phyloP scores from a whole-genome alignment of 2,888 invertebrate genomes.

The Caradrina clavipalpis region DNA sequence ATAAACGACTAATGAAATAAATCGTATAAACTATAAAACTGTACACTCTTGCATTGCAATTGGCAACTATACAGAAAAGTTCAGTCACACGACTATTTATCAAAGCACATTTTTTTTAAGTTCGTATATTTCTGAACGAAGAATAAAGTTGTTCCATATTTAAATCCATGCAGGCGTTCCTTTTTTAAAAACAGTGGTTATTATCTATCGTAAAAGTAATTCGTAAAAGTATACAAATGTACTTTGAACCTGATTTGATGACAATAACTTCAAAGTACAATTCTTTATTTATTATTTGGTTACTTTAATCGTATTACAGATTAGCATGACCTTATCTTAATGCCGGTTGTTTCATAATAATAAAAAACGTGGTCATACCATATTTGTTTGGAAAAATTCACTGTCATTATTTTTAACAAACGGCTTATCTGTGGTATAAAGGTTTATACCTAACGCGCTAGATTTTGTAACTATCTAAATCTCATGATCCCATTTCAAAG shows the following conservation, averaged over 20 bases:
- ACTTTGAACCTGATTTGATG: not conserved
- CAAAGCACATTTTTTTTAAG: slow-evolving; percentile 7
- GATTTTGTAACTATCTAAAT: slow-evolving; percentile 7
- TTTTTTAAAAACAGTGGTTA: not conserved
- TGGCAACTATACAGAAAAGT: slow-evolving; percentile 28
- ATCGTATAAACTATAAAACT: slow-evolving; percentile 21
- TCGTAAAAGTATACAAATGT: not conserved
- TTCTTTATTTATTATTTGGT: slow-evolving; percentile 1
- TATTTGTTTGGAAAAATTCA: not conserved
- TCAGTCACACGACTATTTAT: slow-evolving; percentile 32
- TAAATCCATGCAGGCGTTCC: slow-evolving; percentile 1
- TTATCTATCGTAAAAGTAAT: no score
- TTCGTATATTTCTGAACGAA: not conserved
- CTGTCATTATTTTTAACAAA: not conserved
- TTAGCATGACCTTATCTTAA: not conserved
- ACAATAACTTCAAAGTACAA: not conserved
- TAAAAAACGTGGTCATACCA: not conserved
- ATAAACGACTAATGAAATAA: slow-evolving; percentile 11
- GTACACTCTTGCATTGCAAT: slow-evolving; percentile 14
- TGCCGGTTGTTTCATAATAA: not conserved
- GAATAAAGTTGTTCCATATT: not conserved
- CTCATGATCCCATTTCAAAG: slow-evolving; percentile 4
- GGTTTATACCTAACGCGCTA: not conserved
- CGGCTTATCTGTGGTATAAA: not conserved
- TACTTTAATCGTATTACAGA: not conserved